Evolutionary conservation across 2,113 vertebrate genomes (phyloP), one percentile per base, ranked within the genome.

Genomic region (Seriola quinqueradiata): DNA sequence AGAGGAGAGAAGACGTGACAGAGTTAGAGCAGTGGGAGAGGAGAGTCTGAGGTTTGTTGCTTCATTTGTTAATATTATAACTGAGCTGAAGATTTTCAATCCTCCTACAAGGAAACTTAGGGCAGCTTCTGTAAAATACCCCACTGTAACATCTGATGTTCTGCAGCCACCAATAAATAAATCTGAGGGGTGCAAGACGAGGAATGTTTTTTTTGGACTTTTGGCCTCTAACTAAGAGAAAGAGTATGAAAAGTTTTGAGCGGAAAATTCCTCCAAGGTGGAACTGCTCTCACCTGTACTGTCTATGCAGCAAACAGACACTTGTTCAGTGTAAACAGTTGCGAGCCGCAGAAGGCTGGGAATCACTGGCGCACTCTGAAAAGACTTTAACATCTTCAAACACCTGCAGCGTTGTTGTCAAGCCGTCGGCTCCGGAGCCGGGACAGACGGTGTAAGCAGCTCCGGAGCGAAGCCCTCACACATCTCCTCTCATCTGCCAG

Each of bases 401-500:
- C 57, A 46, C 58, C 58, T 58, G 65, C 58, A 0, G 0, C 1
- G 28, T 16, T 52, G 28, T 13, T 32, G 48, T 83, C 38, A 25
- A 40, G 44, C 34, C 12, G 8, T 58, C 58, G 59, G 46, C 32
- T 66, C 50, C 40, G 54, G 5, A 69, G 44, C 5, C 65, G 42
- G 50, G n/a, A 48, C 23, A 64, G 44, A 5, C 55, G 67, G 46
- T n/a, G 34, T 28, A 58, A 34, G 32, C 54, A 61, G 12, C 59
- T 61, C 65, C 36, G 54, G 61, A 75, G 68, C 4, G 54, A 68
- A 71, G 23, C 54, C 32, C 32, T 74, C 58, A 42, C 40, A 11
- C 63, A 36, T n/a, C 66, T 70, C 44, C 44, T 3, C 70, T 75
- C 77, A 63, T 70, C 77, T 64, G 0, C 44, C 64, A 23, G n/a